These are phyloP conservation scores for Ectropis grisescens DNA, from an alignment of 1,140 invertebrate species.

Conservation along the genomic window DNA sequence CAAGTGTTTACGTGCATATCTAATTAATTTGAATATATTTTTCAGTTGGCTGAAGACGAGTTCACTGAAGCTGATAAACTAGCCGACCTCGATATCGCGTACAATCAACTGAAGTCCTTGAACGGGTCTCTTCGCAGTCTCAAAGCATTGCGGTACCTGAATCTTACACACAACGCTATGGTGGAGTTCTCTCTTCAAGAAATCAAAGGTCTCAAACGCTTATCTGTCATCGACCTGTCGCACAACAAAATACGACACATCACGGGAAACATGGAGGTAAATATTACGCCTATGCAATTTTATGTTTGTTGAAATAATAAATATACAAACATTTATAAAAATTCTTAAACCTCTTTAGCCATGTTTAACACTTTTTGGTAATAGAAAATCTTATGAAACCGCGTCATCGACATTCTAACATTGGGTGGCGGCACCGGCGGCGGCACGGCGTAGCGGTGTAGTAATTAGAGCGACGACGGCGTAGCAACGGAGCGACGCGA, in stretches of 20 bases:
- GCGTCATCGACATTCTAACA: no score
- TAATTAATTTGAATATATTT: no score
- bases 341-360: no score
- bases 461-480: no score
- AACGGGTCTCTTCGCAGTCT: conserved; percentile 82
- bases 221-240: conserved; percentile 80
- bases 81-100: conserved; percentile 76
- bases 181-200: conserved; percentile 83
- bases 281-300: neutral
- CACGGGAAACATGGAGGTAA: conserved; percentile 77
- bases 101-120: conserved; percentile 78
- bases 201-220: conserved; percentile 76
- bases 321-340: no score
- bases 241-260: conserved; percentile 79
- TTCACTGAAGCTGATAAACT: conserved; percentile 77
- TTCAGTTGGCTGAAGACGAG: conserved; percentile 80
- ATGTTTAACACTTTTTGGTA: no score
- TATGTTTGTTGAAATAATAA: no score
- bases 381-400: no score
- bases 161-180: conserved; percentile 82
- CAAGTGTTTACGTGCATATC: no score
- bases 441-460: no score
- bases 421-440: no score
- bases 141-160: conserved; percentile 75
- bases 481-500: no score